Percentiles rank a stretch among this genome's conserved stretches.
These are phyloP conservation scores for Drosophila mayri DNA, from an alignment of 1,140 invertebrate genomes.

Conservation along the genomic window DNA sequence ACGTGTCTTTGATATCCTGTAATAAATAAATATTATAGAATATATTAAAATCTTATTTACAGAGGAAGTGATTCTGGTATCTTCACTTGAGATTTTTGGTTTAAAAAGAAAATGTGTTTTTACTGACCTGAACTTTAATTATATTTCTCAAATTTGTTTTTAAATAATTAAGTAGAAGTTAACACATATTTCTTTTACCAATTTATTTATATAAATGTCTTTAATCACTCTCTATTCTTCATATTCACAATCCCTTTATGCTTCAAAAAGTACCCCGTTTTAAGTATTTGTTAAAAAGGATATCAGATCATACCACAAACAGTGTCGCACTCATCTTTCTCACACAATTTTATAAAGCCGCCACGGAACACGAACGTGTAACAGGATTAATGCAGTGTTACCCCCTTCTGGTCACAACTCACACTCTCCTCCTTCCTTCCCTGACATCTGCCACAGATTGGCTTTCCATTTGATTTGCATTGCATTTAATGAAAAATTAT, in stretches of 20 bases:
- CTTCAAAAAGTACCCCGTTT: neutral
- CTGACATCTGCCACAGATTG: slow-evolving; percentile 63
- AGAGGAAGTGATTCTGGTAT: too few species aligned
- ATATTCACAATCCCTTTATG: neutral
- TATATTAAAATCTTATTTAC: neutral
- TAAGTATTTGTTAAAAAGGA: slow-evolving; percentile 6
- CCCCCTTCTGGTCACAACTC: neutral
- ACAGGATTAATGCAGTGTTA: slow-evolving; percentile 77
- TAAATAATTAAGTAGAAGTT: neutral
- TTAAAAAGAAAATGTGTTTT: neutral
- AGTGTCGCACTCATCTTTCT: slow-evolving; percentile 29
- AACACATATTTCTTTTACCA: too few species aligned
- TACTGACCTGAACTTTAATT: neutral
- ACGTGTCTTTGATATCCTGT: neutral
- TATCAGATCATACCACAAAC: slow-evolving; percentile 22
- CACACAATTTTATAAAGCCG: slow-evolving; percentile 35
- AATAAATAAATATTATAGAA: neutral
- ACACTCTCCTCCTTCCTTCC: neutral
- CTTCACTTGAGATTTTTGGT: neutral
- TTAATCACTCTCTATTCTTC: neutral
- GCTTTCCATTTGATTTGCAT: slow-evolving; percentile 80
- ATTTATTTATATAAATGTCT: fast-evolving
- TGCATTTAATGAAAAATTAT: slow-evolving; percentile 83
- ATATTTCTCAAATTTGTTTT: neutral
- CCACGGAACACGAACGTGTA: slow-evolving; percentile 52